phyloP scores from a whole-genome alignment of 2,888 invertebrate species.

The Arctia plantaginis region DNA sequence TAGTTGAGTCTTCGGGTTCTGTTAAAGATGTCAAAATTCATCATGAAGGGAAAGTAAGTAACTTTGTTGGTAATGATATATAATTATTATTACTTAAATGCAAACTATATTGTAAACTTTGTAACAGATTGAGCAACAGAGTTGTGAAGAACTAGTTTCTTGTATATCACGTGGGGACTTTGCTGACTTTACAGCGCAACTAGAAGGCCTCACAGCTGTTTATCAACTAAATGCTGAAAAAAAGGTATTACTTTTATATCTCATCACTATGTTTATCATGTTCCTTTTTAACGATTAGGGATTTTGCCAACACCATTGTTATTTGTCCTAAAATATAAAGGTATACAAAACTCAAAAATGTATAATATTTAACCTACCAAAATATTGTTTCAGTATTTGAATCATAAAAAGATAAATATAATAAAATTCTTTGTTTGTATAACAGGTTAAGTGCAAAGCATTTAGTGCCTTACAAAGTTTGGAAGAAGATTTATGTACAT shows the following conservation, averaged over 20 bases:
- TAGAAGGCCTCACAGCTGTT: constrained; percentile 96
- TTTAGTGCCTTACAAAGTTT: constrained; percentile 96
- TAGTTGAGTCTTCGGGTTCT: constrained; percentile 93
- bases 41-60: constrained; percentile 92
- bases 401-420: too few species aligned
- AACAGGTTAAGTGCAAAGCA: constrained; percentile 94
- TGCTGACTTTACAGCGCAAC: constrained; percentile 95
- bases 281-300: neutral
- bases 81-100: neutral
- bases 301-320: too few species aligned
- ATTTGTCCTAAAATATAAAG: neutral
- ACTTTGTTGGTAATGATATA: neutral
- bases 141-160: constrained; percentile 95
- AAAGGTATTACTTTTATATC: constrained; percentile 82
- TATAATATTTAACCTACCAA: neutral
- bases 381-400: neutral
- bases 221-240: constrained; percentile 98
- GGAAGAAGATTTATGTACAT: constrained; percentile 94
- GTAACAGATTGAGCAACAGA: constrained; percentile 89
- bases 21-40: constrained; percentile 96
- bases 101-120: constrained; percentile 10
- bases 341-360: neutral
- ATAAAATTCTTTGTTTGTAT: constrained; percentile 6
- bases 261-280: neutral
- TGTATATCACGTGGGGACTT: constrained; percentile 95